Conservation (phyloP, 2,113 vertebrate genomes). For the Pluvialis apricaria region DNA sequence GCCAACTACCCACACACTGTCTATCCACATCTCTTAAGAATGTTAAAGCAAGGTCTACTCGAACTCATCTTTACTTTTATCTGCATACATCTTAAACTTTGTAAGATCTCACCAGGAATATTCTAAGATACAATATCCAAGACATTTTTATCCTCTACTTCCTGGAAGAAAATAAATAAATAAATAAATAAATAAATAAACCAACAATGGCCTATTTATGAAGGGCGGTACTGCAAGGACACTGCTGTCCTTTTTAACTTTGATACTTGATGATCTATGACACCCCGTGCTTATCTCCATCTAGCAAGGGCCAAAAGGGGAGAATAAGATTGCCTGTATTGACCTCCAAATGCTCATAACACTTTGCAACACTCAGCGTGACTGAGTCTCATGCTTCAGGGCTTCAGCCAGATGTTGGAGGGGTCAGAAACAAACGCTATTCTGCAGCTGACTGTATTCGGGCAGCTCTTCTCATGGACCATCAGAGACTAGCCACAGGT, state of each 20-base stretch:
- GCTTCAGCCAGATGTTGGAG: neutral
- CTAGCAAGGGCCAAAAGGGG: slow-evolving; percentile 7
- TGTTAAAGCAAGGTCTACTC: neutral
- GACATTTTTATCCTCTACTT: neutral
- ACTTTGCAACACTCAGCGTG: neutral
- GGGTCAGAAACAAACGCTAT: neutral
- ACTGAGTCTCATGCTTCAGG: slow-evolving; percentile 2
- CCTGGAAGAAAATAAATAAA: neutral
- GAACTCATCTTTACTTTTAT: neutral
- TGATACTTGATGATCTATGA: slow-evolving; percentile 6
- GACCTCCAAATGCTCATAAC: neutral
- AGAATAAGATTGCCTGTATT: neutral
- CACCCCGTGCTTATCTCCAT: neutral
- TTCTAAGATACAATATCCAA: neutral
- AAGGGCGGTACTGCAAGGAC: neutral
- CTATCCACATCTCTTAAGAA: neutral
- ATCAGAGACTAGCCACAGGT: neutral
- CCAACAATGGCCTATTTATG: slow-evolving; percentile 8
- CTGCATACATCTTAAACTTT: neutral
- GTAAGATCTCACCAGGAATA: neutral
- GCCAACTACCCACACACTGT: neutral
- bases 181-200: neutral
- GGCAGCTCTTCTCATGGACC: neutral
- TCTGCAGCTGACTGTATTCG: neutral
- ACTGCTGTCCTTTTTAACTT: neutral